phyloP scores from a whole-genome alignment of 2,888 invertebrate genomes.

The Brachylomia viminalis region DNA sequence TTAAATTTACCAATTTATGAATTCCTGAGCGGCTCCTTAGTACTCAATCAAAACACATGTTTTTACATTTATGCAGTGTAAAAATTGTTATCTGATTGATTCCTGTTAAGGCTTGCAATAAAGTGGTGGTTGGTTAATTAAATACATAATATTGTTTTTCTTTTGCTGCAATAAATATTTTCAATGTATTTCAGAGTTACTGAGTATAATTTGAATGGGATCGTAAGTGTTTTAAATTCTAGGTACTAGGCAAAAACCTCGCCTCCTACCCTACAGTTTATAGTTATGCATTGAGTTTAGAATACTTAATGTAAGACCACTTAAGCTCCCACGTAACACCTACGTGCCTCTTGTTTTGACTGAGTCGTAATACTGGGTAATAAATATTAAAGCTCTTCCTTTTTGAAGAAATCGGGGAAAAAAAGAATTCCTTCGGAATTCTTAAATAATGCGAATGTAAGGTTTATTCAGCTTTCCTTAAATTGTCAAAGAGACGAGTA shows the following conservation, averaged over 20 bases:
- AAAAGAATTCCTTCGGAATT: background rate
- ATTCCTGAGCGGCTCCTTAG: background rate
- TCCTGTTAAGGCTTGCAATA: background rate
- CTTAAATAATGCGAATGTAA: background rate
- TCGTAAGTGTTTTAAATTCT: background rate
- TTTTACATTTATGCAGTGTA: no score
- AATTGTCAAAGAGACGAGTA: background rate
- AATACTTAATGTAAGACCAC: background rate
- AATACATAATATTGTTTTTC: background rate
- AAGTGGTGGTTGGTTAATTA: background rate
- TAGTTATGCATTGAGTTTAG: slow-evolving; percentile 14
- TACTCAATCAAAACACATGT: no score
- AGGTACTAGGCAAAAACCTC: background rate
- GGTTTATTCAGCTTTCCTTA: background rate
- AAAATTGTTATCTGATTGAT: background rate
- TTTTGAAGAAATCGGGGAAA: background rate
- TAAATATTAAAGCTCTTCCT: background rate
- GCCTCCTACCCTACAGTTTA: background rate
- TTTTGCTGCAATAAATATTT: background rate
- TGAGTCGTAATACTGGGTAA: background rate
- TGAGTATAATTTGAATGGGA: background rate
- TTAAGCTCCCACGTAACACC: background rate
- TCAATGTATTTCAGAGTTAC: background rate
- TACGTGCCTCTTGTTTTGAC: background rate
- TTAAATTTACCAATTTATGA: background rate